Evolutionary conservation across 2,113 vertebrate species (phyloP), one percentile per base, ranked within the genome.

Genomic region (Misgurnus mizolepis): DNA sequence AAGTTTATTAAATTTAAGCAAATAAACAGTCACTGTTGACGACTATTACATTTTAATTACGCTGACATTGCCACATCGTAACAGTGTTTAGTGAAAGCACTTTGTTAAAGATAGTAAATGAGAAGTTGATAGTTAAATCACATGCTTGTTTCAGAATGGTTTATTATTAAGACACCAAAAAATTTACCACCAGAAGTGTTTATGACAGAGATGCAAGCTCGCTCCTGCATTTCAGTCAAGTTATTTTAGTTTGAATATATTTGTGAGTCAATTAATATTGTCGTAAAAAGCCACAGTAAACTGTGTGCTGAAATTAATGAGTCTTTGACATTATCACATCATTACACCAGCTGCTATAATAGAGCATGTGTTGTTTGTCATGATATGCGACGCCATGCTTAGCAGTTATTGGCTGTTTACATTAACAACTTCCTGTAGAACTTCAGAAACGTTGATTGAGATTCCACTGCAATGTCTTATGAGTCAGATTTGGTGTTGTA

Each of bases 351-450:
- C 96, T 98, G 96, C 96, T 94, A 95, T 91, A 93, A 94, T 90
- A 91, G 91, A 96, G 95, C 96, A 97, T 96, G 96, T 96, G 96
- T 94, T 97, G 96, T 98, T 97, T 96, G 96, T 98, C 96, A 97
- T 96, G 94, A 98, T 97, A 95, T 95, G 94, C 90, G 93, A 94
- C 95, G 95, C 95, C 95, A 95, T 90, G 92, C 94, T 95, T 95
- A 95, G 94, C 95, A 93, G 92, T 93, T 95, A 95, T 95, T 95
- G 94, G 95, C 95, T 95, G 94, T 96, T 95, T 94, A 93, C 92
- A 92, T 76, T 91, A 93, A 88, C 91, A 93, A 92, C 92, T 94
- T 93, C 94, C 92, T 89, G 90, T 91, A 84, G 53, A 84, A 84
- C 83, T 84, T 78, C 12, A 47, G 11, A 80, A 76, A 49, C 60